Evolutionary conservation across 2,888 invertebrate genomes (phyloP).

Genomic region (Dolomedes plantarius): DNA sequence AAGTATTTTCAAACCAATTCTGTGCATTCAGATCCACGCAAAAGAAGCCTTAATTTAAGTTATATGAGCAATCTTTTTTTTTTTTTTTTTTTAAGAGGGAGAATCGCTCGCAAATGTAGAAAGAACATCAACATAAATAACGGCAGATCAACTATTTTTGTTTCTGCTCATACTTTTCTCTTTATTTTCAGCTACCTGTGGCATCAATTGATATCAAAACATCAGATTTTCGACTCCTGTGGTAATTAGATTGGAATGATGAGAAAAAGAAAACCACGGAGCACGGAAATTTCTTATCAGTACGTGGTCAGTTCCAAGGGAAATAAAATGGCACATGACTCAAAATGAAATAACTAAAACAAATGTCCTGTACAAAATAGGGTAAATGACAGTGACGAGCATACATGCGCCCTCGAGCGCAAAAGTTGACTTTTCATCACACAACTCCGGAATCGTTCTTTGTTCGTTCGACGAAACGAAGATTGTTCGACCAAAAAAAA

Average conservation of each 20-base stretch:
- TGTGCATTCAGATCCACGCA: no score
- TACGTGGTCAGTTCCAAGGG: background rate
- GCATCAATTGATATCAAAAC: no score
- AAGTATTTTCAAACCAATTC: no score
- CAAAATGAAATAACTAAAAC: slow-evolving; percentile 42
- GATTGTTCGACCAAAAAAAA: no score
- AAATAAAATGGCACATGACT: slow-evolving; percentile 40
- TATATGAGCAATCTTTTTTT: no score
- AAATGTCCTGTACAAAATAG: slow-evolving; percentile 50
- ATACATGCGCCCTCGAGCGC: background rate
- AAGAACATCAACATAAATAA: no score
- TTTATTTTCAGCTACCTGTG: no score
- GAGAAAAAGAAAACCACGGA: slow-evolving; percentile 11
- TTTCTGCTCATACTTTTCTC: no score
- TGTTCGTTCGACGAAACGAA: background rate
- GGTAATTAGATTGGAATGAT: slow-evolving; percentile 52
- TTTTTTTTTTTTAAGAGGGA: no score
- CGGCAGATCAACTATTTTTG: no score
- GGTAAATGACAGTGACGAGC: slow-evolving; percentile 12
- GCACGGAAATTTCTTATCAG: slow-evolving; percentile 29
- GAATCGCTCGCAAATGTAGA: no score
- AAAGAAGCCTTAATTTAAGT: no score
- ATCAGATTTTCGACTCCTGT: background rate
- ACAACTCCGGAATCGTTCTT: background rate
- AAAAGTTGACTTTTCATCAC: background rate